Evolutionary conservation across 2,113 vertebrate genomes (phyloP).

Genomic region (Ctenomys sociabilis): DNA sequence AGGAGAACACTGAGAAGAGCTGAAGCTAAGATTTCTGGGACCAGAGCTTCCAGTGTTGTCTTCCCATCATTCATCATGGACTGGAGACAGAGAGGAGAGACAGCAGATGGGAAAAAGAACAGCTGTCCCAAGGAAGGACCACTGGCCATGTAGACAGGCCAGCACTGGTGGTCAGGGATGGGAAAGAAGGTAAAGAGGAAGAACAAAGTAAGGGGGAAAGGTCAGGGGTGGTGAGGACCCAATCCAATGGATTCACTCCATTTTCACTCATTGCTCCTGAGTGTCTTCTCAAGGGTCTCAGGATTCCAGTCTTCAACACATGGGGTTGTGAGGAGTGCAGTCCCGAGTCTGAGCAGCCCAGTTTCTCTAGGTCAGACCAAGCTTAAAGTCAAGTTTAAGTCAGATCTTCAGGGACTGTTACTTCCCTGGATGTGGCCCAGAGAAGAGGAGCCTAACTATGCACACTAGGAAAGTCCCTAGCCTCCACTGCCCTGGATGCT

Average conservation of each 20-base stretch:
- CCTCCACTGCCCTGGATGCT: not conserved
- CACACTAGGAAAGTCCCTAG: not conserved
- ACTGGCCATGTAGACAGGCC: not conserved
- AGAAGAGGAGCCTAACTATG: not conserved
- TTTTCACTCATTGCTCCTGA: not conserved
- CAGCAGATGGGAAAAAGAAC: not conserved
- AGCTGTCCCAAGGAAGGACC: not conserved
- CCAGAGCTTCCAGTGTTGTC: not conserved
- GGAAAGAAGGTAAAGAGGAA: not conserved
- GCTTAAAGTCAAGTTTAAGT: not conserved
- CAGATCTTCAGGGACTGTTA: not conserved
- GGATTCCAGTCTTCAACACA: not conserved
- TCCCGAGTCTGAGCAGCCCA: not conserved
- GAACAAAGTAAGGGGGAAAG: not conserved
- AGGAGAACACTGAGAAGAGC: not conserved
- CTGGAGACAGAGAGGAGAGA: not conserved
- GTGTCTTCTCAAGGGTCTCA: not conserved
- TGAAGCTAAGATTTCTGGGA: not conserved
- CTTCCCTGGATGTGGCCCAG: not conserved
- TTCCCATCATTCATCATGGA: not conserved
- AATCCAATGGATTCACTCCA: not conserved
- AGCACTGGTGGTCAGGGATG: not conserved
- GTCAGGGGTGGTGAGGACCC: not conserved
- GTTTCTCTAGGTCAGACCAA: not conserved
- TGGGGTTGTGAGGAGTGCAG: not conserved